A percentile compares a stretch with the other conserved stretches of the same genome.
Conservation (phyloP, 2,113 vertebrate species). For the Pithys albifrons region DNA sequence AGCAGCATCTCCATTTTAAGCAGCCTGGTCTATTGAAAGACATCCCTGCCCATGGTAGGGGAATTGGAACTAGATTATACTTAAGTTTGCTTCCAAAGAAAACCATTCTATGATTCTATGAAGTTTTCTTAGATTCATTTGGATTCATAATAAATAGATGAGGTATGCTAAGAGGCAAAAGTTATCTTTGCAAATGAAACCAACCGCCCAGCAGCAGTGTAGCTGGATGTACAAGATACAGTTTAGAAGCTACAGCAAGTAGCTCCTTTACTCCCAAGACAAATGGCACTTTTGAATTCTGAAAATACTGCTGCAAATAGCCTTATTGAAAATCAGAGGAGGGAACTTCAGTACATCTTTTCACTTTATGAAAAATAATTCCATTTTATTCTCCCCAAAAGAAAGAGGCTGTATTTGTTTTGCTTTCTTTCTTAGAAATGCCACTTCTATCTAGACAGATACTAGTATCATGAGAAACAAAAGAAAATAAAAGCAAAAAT, state of each 20-base stretch:
- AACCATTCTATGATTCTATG: background rate
- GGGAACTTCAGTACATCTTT: background rate
- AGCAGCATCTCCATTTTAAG: background rate
- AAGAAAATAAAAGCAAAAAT: background rate
- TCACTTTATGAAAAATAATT: background rate
- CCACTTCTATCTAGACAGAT: background rate
- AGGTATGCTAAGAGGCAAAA: background rate
- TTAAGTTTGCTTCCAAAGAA: background rate
- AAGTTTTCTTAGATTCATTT: background rate
- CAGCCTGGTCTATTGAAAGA: background rate
- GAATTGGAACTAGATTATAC: background rate
- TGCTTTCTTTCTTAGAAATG: background rate
- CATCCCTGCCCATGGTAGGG: background rate
- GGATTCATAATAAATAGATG: background rate
- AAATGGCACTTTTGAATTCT: background rate
- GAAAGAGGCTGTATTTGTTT: background rate
- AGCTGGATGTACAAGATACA: background rate
- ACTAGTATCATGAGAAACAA: background rate
- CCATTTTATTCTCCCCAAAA: background rate
- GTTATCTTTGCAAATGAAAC: background rate
- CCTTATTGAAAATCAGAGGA: background rate
- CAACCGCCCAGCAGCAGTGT: background rate
- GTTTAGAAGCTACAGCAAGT: background rate
- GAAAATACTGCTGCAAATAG: background rate
- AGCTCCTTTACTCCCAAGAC: background rate